A percentile compares a stretch with the other conserved stretches of the same genome.
phyloP scores from a whole-genome alignment of 2,797 vertebrate genomes.

The Rhynchotus rufescens region DNA sequence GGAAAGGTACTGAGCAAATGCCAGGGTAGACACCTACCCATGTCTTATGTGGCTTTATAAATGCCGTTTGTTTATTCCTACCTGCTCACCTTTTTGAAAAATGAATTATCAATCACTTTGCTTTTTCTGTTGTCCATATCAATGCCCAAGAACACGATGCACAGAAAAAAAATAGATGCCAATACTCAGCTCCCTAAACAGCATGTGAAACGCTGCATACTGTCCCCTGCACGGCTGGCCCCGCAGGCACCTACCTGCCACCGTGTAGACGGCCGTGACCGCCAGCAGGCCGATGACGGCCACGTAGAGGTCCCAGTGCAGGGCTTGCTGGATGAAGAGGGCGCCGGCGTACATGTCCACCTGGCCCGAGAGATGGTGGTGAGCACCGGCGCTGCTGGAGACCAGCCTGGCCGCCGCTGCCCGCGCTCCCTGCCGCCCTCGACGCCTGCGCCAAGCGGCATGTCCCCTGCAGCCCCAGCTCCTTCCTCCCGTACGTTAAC shows the following conservation, averaged over 20 bases:
- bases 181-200: accelerated
- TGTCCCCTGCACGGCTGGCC: accelerated
- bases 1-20: neutral
- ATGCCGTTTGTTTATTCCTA: neutral
- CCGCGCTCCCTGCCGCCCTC: neutral
- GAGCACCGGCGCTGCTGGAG: no score
- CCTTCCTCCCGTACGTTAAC: no score
- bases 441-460: accelerated
- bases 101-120: accelerated
- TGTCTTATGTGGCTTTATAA: accelerated
- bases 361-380: no score
- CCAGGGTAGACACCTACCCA: neutral
- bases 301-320: constrained; percentile 93
- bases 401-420: neutral
- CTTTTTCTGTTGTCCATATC: accelerated
- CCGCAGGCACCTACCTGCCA: constrained; percentile 83
- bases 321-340: constrained; percentile 94
- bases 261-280: constrained; percentile 92
- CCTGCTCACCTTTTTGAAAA: neutral
- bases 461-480: neutral
- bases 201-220: neutral
- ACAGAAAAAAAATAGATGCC: accelerated
- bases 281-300: constrained; percentile 87
- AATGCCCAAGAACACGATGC: neutral
- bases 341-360: constrained; percentile 98